Evolutionary conservation across 2,888 invertebrate genomes (phyloP), one percentile per base, ranked within the genome.

Genomic region (Melanargia galathea): DNA sequence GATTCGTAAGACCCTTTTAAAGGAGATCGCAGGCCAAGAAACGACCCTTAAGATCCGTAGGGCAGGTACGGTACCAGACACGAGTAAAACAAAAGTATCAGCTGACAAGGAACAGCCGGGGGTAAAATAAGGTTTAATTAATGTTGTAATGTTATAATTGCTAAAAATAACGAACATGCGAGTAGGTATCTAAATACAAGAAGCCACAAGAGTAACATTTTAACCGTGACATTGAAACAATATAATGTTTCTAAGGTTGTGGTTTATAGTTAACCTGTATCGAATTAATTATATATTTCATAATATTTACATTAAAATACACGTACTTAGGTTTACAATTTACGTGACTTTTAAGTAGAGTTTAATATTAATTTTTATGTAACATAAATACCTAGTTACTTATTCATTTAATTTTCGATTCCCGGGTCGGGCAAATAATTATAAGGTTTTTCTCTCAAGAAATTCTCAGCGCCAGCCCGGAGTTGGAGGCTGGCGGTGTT

Each of bases 221-320:
- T 60, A 55, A 45, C 66, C 51, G 26, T 61, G 66, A 45, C 66
- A 66, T 66, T 66, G 63, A 66, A 66, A 54, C 57, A 60, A 66
- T 56, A 30, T 56, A 30, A 60, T 51, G 51, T 63, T 59, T 59
- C 55, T 35, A 62, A 58, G 63, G 58, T 66, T 66, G 66, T 26
- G 66, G 66, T 63, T 66, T 61, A 16, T 16, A 26, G 40, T 40
- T 48, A 48, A 33, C 38, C n/a, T 8, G 26, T 58, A 55, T 66
- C 57, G 60, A 45, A 56, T 65, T 58, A 52, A 51, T 4, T 18
- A 18, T 8, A n/a, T n/a, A n/a, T 18, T 43, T 43, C 16, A 0
- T 43, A 18, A 18, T 0, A 18, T 40, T 35, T 6, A 7, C 7
- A 35, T 35, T 35, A 35, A 35, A 40, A 16, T 16, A 16, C 5